Percentiles rank a stretch among this genome's conserved stretches.
Evolutionary conservation across 1,140 invertebrate genomes (phyloP).

Genomic region (Mactra quadrangularis): DNA sequence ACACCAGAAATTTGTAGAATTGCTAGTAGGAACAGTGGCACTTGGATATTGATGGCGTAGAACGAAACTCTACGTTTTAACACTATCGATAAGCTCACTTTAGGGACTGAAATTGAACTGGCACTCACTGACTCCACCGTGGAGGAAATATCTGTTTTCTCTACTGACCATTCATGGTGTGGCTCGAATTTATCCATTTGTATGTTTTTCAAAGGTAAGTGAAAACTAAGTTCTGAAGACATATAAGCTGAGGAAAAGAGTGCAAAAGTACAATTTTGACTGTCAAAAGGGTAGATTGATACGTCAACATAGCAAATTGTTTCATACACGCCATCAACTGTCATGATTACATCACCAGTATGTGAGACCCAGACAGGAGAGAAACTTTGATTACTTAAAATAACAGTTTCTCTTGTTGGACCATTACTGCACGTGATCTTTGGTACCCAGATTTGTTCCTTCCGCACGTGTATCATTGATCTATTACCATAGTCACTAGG

Average conservation of each 20-base stretch:
- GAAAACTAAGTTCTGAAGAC: background rate
- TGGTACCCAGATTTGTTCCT: constrained; percentile 5
- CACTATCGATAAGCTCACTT: background rate
- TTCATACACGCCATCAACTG: background rate
- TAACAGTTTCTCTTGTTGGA: background rate
- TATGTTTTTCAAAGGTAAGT: background rate
- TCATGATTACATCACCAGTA: background rate
- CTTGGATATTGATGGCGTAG: background rate
- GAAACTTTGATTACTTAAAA: background rate
- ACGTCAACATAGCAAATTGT: constrained; percentile 14
- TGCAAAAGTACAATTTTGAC: background rate
- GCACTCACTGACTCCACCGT: background rate
- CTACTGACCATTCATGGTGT: constrained; percentile 11
- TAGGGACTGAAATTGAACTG: background rate
- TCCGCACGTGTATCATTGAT: background rate
- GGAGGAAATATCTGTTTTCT: background rate
- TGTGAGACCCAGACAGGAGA: background rate
- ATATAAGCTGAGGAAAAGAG: background rate
- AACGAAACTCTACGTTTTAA: constrained; percentile 19
- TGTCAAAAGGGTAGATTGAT: constrained; percentile 17
- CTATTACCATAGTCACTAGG: constrained; percentile 5
- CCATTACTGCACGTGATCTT: background rate
- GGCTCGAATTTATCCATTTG: background rate
- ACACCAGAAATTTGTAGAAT: no score
- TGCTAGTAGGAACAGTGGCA: no score